These are phyloP conservation scores for Tachina grossa DNA, from an alignment of 2,888 invertebrate species.

Conservation along the genomic window DNA sequence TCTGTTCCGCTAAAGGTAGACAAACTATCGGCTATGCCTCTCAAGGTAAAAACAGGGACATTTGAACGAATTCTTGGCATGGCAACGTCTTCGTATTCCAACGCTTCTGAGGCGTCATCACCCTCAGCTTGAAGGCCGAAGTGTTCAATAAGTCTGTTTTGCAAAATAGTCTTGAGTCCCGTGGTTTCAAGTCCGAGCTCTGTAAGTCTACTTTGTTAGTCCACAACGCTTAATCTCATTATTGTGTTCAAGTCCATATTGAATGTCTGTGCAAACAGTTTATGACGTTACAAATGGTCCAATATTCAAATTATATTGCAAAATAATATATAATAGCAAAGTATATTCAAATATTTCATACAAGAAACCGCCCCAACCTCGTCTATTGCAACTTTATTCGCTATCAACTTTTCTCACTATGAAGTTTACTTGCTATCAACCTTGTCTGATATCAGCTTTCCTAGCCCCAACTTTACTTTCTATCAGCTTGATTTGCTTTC, in stretches of 20 bases:
- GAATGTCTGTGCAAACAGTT: neutral
- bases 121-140: constrained; percentile 3
- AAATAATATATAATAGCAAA: no score
- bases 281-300: no score
- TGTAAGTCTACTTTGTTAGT: neutral
- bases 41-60: constrained; percentile 49
- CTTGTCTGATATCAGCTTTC: no score
- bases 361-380: no score
- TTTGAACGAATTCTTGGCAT: neutral
- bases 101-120: neutral
- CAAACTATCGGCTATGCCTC: constrained; percentile 59
- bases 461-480: no score
- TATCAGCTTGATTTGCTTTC: no score
- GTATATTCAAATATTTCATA: no score
- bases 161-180: neutral
- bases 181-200: neutral
- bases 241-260: neutral
- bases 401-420: no score
- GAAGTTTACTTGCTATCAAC: no score
- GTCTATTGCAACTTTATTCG: no score
- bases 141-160: constrained; percentile 2
- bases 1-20: constrained; percentile 55
- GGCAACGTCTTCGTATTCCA: neutral
- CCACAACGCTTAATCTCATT: neutral
- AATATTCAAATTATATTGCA: no score